Evolutionary conservation across 2,888 invertebrate genomes (phyloP).

Genomic region (Kuschelorhynchus macadamiae): DNA sequence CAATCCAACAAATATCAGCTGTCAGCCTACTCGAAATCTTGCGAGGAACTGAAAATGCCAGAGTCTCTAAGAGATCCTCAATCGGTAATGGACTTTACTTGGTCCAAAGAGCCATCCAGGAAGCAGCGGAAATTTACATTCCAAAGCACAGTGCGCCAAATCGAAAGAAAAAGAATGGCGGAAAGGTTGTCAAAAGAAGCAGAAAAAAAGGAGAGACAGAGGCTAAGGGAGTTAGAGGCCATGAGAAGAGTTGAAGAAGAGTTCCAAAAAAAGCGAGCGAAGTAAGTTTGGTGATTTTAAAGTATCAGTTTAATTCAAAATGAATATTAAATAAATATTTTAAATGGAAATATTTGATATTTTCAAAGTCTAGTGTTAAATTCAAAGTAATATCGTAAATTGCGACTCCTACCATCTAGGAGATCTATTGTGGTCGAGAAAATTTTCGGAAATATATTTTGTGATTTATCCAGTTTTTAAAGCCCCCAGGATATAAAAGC

Average conservation of each 20-base stretch:
- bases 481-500: too few relatives aligned
- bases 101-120: slow-evolving; percentile 47
- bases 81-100: slow-evolving; percentile 45
- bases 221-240: slow-evolving; percentile 83
- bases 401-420: too few relatives aligned
- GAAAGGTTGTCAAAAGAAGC: slow-evolving; percentile 84
- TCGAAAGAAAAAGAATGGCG: slow-evolving; percentile 81
- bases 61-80: slow-evolving; percentile 66
- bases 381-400: too few relatives aligned
- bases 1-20: slow-evolving; percentile 50
- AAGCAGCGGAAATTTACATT: slow-evolving; percentile 82
- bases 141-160: slow-evolving; percentile 87
- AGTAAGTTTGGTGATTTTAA: slow-evolving; percentile 57
- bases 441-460: too few relatives aligned
- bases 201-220: slow-evolving; percentile 82
- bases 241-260: slow-evolving; percentile 90
- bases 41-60: slow-evolving; percentile 67
- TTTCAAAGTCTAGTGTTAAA: too few relatives aligned
- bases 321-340: too few relatives aligned
- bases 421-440: too few relatives aligned
- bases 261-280: slow-evolving; percentile 86
- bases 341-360: too few relatives aligned
- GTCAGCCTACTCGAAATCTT: slow-evolving; percentile 68
- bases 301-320: too few relatives aligned
- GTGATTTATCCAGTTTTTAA: too few relatives aligned